Evolutionary conservation across 2,113 vertebrate species (phyloP).

Genomic region (Sylvilagus bachmani): DNA sequence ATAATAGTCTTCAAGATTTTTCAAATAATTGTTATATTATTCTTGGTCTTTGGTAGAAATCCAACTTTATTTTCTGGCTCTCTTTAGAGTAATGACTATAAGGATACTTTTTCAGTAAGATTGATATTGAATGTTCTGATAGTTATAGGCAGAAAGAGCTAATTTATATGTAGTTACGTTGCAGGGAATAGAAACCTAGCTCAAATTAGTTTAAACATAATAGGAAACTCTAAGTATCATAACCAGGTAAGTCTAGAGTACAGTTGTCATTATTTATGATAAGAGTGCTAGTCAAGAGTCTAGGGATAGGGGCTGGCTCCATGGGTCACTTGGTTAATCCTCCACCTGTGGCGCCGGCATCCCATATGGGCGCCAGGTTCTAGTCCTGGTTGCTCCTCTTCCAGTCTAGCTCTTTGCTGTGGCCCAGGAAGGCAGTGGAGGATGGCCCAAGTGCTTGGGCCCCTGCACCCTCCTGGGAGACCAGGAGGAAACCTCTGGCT

Average conservation of each 20-base stretch:
- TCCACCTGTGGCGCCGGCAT: no score
- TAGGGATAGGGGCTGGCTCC: no score
- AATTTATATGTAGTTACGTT: constrained; percentile 41
- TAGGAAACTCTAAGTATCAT: not conserved
- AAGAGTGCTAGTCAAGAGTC: not conserved
- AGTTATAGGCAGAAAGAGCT: constrained; percentile 19
- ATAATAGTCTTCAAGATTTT: not conserved
- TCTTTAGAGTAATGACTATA: constrained; percentile 19
- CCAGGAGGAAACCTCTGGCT: no score
- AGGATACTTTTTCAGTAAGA: constrained; percentile 20
- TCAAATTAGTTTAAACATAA: constrained; percentile 46
- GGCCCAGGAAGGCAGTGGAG: no score
- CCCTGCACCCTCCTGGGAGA: no score
- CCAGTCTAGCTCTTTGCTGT: no score
- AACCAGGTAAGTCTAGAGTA: not conserved
- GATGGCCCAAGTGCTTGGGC: no score
- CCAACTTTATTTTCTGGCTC: not conserved
- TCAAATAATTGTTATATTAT: not conserved
- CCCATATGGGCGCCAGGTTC: no score
- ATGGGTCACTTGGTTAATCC: no score
- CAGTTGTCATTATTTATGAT: not conserved
- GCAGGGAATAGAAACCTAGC: constrained; percentile 39
- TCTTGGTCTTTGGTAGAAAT: constrained; percentile 24
- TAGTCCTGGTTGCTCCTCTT: no score
- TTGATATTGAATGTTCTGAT: constrained; percentile 41